phyloP scores from a whole-genome alignment of 2,797 vertebrate genomes.

The Brachymystax lenok region DNA sequence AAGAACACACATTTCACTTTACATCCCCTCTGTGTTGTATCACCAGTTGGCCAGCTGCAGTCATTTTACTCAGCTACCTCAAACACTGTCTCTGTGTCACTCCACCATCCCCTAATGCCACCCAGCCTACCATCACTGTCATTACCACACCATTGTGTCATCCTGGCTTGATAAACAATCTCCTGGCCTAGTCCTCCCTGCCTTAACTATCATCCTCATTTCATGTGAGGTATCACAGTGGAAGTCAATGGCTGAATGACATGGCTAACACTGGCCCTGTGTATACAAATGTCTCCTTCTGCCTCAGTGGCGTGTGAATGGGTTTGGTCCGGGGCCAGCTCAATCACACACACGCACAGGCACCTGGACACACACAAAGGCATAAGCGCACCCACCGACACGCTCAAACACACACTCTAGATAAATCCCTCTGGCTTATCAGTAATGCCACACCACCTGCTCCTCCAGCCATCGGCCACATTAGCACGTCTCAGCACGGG shows the following conservation, averaged over 20 bases:
- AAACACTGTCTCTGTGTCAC: neutral
- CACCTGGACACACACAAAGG: neutral
- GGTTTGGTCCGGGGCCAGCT: neutral
- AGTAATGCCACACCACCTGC: neutral
- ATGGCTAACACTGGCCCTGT: neutral
- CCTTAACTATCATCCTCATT: neutral
- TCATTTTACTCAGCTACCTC: neutral
- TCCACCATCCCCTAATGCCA: neutral
- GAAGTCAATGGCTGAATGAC: constrained; percentile 4
- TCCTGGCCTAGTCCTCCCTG: neutral
- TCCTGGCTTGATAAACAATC: neutral
- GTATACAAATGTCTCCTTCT: neutral
- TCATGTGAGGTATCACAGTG: neutral
- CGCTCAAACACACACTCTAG: neutral
- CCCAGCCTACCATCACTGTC: neutral
- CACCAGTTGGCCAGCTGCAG: neutral
- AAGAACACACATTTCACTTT: neutral
- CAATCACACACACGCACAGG: constrained; percentile 10
- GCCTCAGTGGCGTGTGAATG: neutral
- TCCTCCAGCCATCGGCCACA: neutral
- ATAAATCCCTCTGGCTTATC: neutral
- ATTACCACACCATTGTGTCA: neutral
- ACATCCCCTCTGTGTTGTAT: neutral
- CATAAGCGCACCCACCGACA: neutral
- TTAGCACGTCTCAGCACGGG: neutral